Percentiles rank a stretch among this genome's conserved stretches.
These are phyloP conservation scores for Adelognathus sp. DNA, from an alignment of 2,888 invertebrate genomes.

Conservation along the genomic window DNA sequence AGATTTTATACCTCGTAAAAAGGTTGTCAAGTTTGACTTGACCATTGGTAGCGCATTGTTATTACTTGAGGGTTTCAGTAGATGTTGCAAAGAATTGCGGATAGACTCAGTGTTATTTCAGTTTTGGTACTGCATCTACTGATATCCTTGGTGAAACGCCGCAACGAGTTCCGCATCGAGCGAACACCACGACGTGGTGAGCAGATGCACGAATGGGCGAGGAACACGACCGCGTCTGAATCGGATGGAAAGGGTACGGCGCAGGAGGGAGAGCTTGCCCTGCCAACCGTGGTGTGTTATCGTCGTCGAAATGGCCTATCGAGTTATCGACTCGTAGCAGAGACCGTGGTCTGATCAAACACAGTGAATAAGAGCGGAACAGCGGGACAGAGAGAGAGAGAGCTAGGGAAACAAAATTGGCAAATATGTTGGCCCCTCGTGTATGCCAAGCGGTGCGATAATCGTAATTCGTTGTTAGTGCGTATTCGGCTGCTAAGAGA, in stretches of 20 bases:
- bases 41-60: neutral
- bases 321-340: constrained; percentile 43
- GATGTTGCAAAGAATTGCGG: neutral
- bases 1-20: no score
- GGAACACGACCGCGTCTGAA: neutral
- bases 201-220: neutral
- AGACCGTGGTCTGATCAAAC: neutral
- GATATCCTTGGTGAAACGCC: constrained; percentile 18
- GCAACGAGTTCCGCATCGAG: neutral
- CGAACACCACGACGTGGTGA: neutral
- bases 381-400: neutral
- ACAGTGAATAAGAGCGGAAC: neutral
- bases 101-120: neutral
- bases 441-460: neutral
- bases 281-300: constrained; percentile 12
- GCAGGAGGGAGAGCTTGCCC: neutral
- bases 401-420: neutral
- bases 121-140: neutral
- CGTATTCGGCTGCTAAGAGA: neutral
- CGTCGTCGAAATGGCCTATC: constrained; percentile 22
- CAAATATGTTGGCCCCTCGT: neutral
- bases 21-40: neutral
- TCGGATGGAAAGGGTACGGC: neutral
- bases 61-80: neutral
- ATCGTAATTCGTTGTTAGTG: neutral